phyloP scores from a whole-genome alignment of 2,888 invertebrate species.

The Yponomeuta malinellus region DNA sequence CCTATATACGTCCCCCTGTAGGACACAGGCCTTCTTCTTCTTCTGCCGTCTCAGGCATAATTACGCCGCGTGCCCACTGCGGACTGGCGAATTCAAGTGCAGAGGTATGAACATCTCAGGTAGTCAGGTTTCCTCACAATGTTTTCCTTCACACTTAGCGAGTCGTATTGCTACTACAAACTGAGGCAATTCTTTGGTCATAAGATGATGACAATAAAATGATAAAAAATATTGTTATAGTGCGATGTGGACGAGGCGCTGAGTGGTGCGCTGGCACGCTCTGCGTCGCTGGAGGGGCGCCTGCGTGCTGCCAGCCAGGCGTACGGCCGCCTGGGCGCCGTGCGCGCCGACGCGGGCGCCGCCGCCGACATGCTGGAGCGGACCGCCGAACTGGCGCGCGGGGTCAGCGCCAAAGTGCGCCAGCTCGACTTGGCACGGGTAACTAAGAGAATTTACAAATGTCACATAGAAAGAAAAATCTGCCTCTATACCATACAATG shows the following conservation, averaged over 20 bases:
- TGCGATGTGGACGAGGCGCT: constrained; percentile 81
- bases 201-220: too few relatives aligned
- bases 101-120: too few relatives aligned
- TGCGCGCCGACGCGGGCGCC: constrained; percentile 86
- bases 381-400: constrained; percentile 92
- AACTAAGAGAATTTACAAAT: constrained; percentile 30
- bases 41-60: too few relatives aligned
- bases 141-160: too few relatives aligned
- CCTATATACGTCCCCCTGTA: neutral
- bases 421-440: constrained; percentile 94
- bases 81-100: too few relatives aligned
- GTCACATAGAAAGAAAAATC: neutral
- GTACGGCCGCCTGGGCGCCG: constrained; percentile 84
- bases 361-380: constrained; percentile 89
- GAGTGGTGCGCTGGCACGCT: constrained; percentile 81
- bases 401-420: constrained; percentile 96
- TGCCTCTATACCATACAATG: neutral
- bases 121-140: neutral
- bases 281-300: constrained; percentile 86
- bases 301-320: constrained; percentile 87
- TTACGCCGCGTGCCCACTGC: too few relatives aligned
- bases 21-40: too few relatives aligned
- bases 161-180: neutral
- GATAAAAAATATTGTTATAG: constrained; percentile 49
- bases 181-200: too few relatives aligned